Evolutionary conservation across 2,113 vertebrate species (phyloP), one percentile per base, ranked within the genome.

Genomic region (Brachirus orientalis): DNA sequence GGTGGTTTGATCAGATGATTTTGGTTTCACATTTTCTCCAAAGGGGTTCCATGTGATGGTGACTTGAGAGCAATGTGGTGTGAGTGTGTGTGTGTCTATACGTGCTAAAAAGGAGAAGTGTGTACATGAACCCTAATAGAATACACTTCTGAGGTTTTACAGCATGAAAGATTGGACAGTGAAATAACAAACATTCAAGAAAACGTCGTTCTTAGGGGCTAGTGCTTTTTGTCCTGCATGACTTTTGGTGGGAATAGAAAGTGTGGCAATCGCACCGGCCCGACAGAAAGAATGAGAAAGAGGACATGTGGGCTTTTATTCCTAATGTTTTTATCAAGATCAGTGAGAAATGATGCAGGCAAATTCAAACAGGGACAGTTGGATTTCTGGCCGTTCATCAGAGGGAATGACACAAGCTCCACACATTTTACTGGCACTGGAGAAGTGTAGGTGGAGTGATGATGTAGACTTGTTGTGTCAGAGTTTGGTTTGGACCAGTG

Each of bases 1-100:
- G 20, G 38, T 19, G 47, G 72, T 58, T 28, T 51, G 66, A 83
- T 90, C 87, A 90, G 74, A 87, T 88, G 89, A 86, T 83, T 70
- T 77, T 28, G 73, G 81, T 79, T 58, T 62, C 4, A 37, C 36
- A 57, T 69, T 12, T 72, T 22, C 20, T 57, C 75, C 11, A 2
- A 63, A 35, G 77, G 61, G 16, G 48, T 56, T 73, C 67, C 87
- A 83, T 88, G 86, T 90, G 89, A 90, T 64, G 44, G 6, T 20
- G 20, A 66, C 62, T 75, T 55, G 65, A 72, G 35, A 58, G 28
- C 70, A 45, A 7, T 65, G 66, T 43, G 12, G 13, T 63, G 63
- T 68, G 52, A 46, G 51, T 22, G 45, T 79, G 28, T 40, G 22
- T 60, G 28, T 48, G 44, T 41, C 40, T 46, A 22, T 16, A 44